Evolutionary conservation across 37 sponge, comb jelly and placozoan genomes (phyloP).

Genomic region (Chondrosia reniformis): DNA sequence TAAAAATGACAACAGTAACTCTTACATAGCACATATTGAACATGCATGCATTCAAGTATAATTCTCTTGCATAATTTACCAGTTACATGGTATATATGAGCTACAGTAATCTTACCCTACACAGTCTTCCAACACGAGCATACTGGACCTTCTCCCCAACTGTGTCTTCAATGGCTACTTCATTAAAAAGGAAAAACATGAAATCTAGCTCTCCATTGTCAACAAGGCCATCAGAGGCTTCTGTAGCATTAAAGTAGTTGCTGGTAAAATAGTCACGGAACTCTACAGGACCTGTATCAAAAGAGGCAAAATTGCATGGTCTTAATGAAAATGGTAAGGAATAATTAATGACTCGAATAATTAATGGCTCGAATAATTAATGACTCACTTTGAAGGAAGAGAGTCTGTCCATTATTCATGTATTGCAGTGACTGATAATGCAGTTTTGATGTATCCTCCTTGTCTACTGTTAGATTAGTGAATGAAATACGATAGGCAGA

Average conservation of each 20-base stretch:
- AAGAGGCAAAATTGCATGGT: no score
- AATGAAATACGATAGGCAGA: conserved; percentile 12
- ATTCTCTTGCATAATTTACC: background rate
- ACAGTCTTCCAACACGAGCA: background rate
- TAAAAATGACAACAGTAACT: no score
- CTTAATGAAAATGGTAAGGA: no score
- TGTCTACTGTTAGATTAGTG: background rate
- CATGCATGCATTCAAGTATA: no score
- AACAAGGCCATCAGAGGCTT: background rate
- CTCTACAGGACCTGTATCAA: conserved; percentile 19
- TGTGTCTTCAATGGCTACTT: background rate
- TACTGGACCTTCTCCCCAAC: conserved; percentile 8
- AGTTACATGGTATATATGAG: no score
- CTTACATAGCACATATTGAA: no score
- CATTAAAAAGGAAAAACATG: background rate
- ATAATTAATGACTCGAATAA: background rate
- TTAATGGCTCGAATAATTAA: background rate
- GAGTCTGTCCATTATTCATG: background rate
- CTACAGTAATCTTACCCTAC: no score
- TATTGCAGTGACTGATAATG: background rate
- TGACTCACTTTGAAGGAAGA: background rate
- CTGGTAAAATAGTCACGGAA: background rate
- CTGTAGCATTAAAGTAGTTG: conserved; percentile 10
- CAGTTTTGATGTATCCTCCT: background rate
- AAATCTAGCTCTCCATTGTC: conserved; percentile 2